Conservation (phyloP, 2,888 invertebrate genomes). For the Ormyrus nitidulus region DNA sequence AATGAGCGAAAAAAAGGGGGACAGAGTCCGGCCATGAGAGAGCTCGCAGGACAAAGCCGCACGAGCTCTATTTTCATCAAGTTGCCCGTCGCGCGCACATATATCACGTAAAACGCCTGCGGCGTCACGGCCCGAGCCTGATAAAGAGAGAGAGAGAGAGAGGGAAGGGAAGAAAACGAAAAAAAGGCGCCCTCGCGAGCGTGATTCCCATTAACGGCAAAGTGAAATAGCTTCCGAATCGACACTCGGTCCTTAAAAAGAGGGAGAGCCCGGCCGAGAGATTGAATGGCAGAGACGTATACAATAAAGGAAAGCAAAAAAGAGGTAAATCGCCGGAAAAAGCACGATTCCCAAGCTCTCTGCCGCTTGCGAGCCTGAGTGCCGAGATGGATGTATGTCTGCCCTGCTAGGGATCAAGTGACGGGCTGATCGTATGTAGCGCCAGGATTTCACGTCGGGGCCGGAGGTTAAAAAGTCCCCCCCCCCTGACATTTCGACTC, state of each 20-base stretch:
- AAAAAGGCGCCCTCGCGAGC: neutral
- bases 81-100: neutral
- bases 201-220: slow-evolving; percentile 31
- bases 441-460: no score
- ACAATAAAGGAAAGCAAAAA: neutral
- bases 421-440: no score
- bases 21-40: neutral
- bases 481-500: no score
- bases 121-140: neutral
- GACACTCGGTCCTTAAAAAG: neutral
- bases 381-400: no score
- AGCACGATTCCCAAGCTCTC: neutral
- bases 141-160: neutral
- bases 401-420: no score
- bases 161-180: neutral
- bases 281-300: neutral
- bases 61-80: slow-evolving; percentile 10
- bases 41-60: neutral
- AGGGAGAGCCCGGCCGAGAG: neutral
- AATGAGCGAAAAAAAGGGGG: neutral
- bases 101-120: neutral
- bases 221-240: slow-evolving; percentile 39
- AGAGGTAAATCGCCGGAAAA: neutral
- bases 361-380: no score
- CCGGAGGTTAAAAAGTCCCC: no score